Conservation (phyloP, 2,888 invertebrate genomes). For the Eulithis testata region DNA sequence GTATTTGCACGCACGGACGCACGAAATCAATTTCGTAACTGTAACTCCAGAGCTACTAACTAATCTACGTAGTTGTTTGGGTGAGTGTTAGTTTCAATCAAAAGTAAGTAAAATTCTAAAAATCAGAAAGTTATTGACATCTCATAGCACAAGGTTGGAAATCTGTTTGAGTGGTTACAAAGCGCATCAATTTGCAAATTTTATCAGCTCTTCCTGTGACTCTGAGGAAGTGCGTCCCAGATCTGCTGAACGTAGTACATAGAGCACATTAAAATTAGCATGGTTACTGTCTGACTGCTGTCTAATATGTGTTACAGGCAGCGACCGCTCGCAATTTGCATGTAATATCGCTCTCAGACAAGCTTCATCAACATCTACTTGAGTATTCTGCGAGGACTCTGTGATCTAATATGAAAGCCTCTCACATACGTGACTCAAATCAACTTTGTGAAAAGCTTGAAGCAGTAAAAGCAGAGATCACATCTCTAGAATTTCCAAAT, state of each 20-base stretch:
- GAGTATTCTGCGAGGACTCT: slow-evolving; percentile 35
- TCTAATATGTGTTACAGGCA: slow-evolving; percentile 22
- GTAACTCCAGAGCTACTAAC: slow-evolving; percentile 42
- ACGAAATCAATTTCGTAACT: slow-evolving; percentile 62
- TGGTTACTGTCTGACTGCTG: slow-evolving; percentile 41
- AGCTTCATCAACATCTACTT: slow-evolving; percentile 38
- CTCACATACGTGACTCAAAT: slow-evolving; percentile 38
- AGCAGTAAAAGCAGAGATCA: slow-evolving; percentile 23
- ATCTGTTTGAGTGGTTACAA: background rate
- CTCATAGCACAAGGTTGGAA: background rate
- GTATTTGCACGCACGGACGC: slow-evolving; percentile 53
- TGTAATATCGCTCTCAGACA: slow-evolving; percentile 37
- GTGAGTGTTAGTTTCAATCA: slow-evolving; percentile 58
- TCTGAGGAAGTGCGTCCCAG: slow-evolving; percentile 70
- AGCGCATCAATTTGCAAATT: slow-evolving; percentile 62
- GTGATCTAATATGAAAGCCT: slow-evolving; percentile 30
- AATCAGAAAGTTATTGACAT: slow-evolving; percentile 4
- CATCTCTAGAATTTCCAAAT: slow-evolving; percentile 19
- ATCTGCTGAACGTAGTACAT: slow-evolving; percentile 46
- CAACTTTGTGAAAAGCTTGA: slow-evolving; percentile 26
- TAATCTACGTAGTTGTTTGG: slow-evolving; percentile 35
- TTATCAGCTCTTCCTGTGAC: slow-evolving; percentile 63
- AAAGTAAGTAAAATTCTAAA: slow-evolving; percentile 23
- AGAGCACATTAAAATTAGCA: slow-evolving; percentile 57
- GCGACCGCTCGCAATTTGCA: slow-evolving; percentile 52